These are phyloP conservation scores for Aphidius colemani DNA, from an alignment of 2,888 invertebrate species.

Conservation along the genomic window DNA sequence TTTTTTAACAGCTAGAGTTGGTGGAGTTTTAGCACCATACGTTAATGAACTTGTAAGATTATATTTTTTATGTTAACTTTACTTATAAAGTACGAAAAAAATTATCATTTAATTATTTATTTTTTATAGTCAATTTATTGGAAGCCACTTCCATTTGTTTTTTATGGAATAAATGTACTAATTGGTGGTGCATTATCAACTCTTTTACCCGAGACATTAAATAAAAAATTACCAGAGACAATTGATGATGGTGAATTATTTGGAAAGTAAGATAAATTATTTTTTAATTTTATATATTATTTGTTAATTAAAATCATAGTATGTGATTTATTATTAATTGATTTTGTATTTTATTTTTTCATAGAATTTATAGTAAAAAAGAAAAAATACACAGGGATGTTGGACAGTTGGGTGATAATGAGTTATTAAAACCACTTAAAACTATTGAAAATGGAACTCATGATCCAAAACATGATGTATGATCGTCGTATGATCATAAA, in stretches of 20 bases:
- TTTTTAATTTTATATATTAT: not conserved
- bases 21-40: constrained; percentile 68
- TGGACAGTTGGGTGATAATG: constrained; percentile 46
- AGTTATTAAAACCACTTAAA: constrained; percentile 49
- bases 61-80: not conserved
- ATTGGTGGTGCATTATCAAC: constrained; percentile 65
- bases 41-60: constrained; percentile 64
- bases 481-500: constrained; percentile 11
- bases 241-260: constrained; percentile 69
- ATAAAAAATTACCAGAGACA: constrained; percentile 69
- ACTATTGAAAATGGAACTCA: constrained; percentile 50
- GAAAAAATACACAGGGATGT: constrained; percentile 39
- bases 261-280: constrained; percentile 62
- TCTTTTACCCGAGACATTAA: constrained; percentile 70
- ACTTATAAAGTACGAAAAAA: constrained; percentile 10
- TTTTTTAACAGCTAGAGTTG: constrained; percentile 61
- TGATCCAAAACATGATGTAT: constrained; percentile 52
- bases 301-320: not conserved
- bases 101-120: constrained; percentile 19
- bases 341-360: not conserved
- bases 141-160: constrained; percentile 66
- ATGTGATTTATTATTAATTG: too few species aligned
- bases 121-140: constrained; percentile 63
- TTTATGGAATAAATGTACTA: constrained; percentile 66
- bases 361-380: constrained; percentile 29